Percentiles rank a stretch among this genome's conserved stretches.
Conservation (phyloP, 2,113 vertebrate genomes). For the Callospermophilus lateralis region DNA sequence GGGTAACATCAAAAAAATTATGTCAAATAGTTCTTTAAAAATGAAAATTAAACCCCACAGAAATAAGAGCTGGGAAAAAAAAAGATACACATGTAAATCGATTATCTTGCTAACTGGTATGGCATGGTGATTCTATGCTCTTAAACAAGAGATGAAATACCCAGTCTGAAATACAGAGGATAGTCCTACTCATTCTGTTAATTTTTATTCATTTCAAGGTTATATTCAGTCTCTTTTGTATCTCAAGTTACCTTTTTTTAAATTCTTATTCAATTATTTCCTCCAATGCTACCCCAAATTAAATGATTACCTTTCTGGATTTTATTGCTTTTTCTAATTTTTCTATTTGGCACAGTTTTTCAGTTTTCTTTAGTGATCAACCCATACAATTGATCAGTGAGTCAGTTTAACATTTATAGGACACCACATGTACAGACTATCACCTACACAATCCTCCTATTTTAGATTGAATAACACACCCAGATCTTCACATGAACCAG, state of each 20-base stretch:
- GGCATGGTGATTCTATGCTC: not conserved
- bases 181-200: not conserved
- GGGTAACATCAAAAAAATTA: not conserved
- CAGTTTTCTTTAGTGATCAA: not conserved
- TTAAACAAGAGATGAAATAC: not conserved
- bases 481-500: not conserved
- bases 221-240: not conserved
- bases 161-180: not conserved
- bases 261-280: not conserved
- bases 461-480: not conserved
- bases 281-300: not conserved
- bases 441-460: not conserved
- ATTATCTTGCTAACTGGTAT: not conserved
- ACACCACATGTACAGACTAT: not conserved
- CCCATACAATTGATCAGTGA: not conserved
- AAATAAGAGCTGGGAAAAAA: not conserved
- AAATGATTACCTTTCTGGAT: not conserved
- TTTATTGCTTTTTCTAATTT: not conserved
- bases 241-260: not conserved
- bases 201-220: not conserved
- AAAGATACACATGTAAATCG: not conserved
- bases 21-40: not conserved
- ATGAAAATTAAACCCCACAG: not conserved
- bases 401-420: not conserved
- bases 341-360: conserved; percentile 10